phyloP scores from a whole-genome alignment of 2,888 invertebrate species.

The Melieria picta region DNA sequence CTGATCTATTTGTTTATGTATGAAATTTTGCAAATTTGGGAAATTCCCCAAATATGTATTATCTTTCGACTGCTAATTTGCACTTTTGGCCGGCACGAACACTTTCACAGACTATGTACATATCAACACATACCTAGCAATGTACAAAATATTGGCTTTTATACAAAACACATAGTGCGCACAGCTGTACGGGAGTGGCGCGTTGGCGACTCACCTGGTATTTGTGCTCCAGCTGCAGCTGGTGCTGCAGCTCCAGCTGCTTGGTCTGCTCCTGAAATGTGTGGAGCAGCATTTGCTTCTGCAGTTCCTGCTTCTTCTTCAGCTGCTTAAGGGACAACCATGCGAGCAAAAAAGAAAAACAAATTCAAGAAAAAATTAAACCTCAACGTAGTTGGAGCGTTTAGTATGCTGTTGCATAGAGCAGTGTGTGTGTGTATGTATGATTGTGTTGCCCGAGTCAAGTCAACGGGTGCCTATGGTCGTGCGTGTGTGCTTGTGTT shows the following conservation, averaged over 20 bases:
- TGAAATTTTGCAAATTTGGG: too few species aligned
- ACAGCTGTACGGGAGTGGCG: too few species aligned
- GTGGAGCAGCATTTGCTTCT: constrained; percentile 89
- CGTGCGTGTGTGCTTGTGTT: neutral
- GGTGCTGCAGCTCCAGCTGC: constrained; percentile 89
- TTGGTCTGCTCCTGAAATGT: constrained; percentile 93
- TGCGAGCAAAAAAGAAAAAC: constrained; percentile 32
- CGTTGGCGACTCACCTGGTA: constrained; percentile 74
- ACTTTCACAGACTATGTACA: too few species aligned
- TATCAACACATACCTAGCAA: too few species aligned
- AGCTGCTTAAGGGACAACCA: constrained; percentile 68
- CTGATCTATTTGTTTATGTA: too few species aligned
- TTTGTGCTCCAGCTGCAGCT: constrained; percentile 88
- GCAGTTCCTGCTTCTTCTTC: constrained; percentile 92
- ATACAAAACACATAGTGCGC: too few species aligned
- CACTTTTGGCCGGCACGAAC: too few species aligned
- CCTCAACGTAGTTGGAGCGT: neutral
- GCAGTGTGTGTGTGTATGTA: neutral
- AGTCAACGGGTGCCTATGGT: neutral
- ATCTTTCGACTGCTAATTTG: too few species aligned
- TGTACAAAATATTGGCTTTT: too few species aligned
- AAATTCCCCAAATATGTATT: too few species aligned
- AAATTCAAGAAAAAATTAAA: constrained; percentile 18
- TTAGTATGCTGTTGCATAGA: neutral
- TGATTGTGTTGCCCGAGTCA: constrained; percentile 3